Evolutionary conservation across 2,888 invertebrate genomes (phyloP).

Genomic region (Malthinus flaveolus): DNA sequence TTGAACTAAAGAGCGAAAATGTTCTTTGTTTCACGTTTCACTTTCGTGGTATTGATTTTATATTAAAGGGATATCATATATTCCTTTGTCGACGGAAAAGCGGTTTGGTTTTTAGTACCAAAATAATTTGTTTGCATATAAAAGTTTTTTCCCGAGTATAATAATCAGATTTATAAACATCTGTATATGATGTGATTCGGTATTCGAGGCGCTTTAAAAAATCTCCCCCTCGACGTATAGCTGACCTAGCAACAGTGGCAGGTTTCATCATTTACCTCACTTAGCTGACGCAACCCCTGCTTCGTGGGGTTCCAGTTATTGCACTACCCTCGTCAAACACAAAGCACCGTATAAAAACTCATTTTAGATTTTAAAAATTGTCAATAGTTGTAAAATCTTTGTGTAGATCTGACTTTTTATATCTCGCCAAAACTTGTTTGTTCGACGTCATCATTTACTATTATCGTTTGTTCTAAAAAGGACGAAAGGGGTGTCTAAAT

Average conservation of each 20-base stretch:
- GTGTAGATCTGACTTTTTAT: background rate
- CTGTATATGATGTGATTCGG: slow-evolving; percentile 9
- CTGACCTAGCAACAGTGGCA: slow-evolving; percentile 29
- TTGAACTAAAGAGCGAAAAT: too few species aligned
- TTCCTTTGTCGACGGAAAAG: background rate
- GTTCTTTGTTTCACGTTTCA: slow-evolving; percentile 3
- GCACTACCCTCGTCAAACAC: slow-evolving; percentile 21
- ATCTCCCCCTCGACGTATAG: slow-evolving; percentile 22
- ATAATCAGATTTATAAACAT: slow-evolving; percentile 4
- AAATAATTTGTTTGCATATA: background rate
- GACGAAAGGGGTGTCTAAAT: background rate
- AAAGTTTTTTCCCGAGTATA: background rate
- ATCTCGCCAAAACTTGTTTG: slow-evolving; percentile 8
- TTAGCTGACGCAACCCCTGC: slow-evolving; percentile 27
- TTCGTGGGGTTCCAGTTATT: slow-evolving; percentile 21
- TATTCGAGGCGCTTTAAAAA: slow-evolving; percentile 17
- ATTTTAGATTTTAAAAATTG: slow-evolving; percentile 16
- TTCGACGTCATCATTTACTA: background rate
- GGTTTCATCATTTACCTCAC: slow-evolving; percentile 29
- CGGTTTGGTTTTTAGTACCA: background rate
- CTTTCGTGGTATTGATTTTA: background rate
- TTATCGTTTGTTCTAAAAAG: background rate
- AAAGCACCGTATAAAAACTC: slow-evolving; percentile 15
- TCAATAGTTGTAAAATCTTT: slow-evolving; percentile 14
- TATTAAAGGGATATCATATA: background rate